Conservation (phyloP, 2,113 vertebrate species). For the Sterna hirundo region DNA sequence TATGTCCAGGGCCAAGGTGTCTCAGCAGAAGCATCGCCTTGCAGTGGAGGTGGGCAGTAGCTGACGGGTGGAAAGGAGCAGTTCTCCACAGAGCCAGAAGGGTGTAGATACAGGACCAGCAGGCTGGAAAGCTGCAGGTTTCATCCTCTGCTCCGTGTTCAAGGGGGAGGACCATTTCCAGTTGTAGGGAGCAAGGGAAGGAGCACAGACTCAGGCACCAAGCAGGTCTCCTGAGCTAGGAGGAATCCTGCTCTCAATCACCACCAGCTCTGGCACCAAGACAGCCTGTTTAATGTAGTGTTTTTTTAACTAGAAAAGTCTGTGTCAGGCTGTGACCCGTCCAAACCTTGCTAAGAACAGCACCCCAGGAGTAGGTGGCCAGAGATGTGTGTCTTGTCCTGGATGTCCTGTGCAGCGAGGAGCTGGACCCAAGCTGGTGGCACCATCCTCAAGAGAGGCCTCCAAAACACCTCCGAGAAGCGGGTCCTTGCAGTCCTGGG, state of each 20-base stretch:
- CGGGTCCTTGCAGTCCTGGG: background rate
- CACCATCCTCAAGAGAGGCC: background rate
- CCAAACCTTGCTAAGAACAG: background rate
- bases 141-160: too few species aligned
- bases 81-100: background rate
- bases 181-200: background rate
- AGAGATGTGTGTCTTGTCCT: background rate
- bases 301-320: background rate
- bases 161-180: background rate
- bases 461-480: background rate
- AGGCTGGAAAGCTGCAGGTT: background rate
- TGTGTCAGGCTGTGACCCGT: background rate
- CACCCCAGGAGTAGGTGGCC: background rate
- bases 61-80: background rate
- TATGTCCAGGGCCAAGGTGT: background rate
- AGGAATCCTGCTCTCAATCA: background rate
- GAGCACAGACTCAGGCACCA: fast-evolving
- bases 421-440: background rate
- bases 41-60: background rate
- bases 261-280: background rate
- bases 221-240: background rate
- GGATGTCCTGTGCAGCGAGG: background rate
- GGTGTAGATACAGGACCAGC: background rate
- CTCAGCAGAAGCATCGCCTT: background rate
- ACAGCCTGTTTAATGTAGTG: background rate